Percentiles rank a stretch among this genome's conserved stretches.
Conservation (phyloP, 2,797 vertebrate species). For the Argentina silus region DNA sequence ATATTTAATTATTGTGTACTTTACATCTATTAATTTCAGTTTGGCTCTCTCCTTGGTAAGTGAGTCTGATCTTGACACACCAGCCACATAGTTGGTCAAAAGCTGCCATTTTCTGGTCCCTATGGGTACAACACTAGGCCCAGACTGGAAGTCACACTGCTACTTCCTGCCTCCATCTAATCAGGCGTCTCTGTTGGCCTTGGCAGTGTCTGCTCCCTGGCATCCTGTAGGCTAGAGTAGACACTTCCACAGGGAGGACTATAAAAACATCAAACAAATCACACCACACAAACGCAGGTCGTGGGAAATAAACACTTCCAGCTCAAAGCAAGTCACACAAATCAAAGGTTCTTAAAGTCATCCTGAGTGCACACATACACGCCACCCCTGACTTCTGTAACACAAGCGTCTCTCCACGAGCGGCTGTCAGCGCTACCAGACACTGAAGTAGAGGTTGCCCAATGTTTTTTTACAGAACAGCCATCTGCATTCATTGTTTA, state of each 20-base stretch:
- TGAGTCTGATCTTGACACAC: slow-evolving; percentile 38
- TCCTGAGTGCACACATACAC: neutral
- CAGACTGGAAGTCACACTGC: neutral
- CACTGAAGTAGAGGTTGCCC: slow-evolving; percentile 28
- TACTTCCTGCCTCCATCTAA: slow-evolving; percentile 5
- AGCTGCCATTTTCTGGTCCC: neutral
- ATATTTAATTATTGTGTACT: slow-evolving; percentile 54
- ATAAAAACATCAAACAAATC: slow-evolving; percentile 63
- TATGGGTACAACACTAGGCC: neutral
- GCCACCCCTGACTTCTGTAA: neutral
- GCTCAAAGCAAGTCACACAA: slow-evolving; percentile 31
- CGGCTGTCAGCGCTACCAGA: slow-evolving; percentile 35
- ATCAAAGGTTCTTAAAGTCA: slow-evolving; percentile 43
- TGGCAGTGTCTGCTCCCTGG: slow-evolving; percentile 9
- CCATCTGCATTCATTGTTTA: slow-evolving; percentile 36
- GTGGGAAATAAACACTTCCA: slow-evolving; percentile 23
- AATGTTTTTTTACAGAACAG: slow-evolving; percentile 52
- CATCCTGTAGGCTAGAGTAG: slow-evolving; percentile 47
- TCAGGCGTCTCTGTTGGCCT: neutral
- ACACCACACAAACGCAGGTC: slow-evolving; percentile 29
- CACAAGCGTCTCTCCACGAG: slow-evolving; percentile 16
- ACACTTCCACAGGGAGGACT: slow-evolving; percentile 35
- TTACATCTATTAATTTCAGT: slow-evolving; percentile 32
- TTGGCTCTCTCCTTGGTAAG: slow-evolving; percentile 26
- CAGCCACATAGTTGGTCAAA: neutral